Conservation (phyloP, 2,113 vertebrate species). For the Monopterus albus region DNA sequence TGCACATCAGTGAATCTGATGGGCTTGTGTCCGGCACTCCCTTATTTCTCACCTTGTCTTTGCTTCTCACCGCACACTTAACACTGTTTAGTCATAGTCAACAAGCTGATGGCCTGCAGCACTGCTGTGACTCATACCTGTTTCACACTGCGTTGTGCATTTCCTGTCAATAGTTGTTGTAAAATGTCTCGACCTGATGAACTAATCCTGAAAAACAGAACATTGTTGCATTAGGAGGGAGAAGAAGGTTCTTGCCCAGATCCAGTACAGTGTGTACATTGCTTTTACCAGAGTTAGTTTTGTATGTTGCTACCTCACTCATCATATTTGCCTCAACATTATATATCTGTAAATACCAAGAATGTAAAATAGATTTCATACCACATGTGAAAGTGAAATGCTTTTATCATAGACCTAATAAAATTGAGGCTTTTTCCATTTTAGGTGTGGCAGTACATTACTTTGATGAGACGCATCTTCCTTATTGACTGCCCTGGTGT, state of each 20-base stretch:
- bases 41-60: slow-evolving; percentile 27
- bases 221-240: background rate
- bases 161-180: slow-evolving; percentile 28
- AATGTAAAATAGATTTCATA: background rate
- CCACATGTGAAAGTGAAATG: background rate
- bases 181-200: slow-evolving; percentile 28
- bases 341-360: background rate
- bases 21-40: slow-evolving; percentile 24
- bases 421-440: background rate
- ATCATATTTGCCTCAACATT: background rate
- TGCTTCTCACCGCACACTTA: slow-evolving; percentile 12
- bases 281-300: background rate
- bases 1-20: slow-evolving; percentile 39
- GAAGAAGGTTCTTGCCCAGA: background rate
- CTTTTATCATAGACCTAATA: background rate
- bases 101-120: slow-evolving; percentile 5
- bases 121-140: background rate
- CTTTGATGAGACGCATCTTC: slow-evolving; percentile 96
- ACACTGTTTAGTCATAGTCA: background rate
- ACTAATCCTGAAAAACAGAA: slow-evolving; percentile 3
- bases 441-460: slow-evolving; percentile 99
- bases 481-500: slow-evolving; percentile 98
- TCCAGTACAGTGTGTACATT: background rate
- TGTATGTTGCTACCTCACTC: background rate
- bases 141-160: slow-evolving; percentile 19